Evolutionary conservation across 2,888 invertebrate genomes (phyloP).

Genomic region (Agonopterix heracliana): DNA sequence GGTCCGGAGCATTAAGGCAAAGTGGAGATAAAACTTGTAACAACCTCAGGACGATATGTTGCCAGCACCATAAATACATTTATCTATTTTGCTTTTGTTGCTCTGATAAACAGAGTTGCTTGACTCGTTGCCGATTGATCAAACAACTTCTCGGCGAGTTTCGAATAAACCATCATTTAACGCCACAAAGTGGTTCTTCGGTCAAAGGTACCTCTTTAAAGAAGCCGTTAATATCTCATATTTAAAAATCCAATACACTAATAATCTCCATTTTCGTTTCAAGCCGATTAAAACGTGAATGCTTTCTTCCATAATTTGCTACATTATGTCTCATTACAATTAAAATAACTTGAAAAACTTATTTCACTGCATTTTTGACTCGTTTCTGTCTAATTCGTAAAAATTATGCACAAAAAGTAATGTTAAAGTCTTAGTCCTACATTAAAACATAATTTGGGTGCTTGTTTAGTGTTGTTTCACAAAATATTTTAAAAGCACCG

Average conservation of each 20-base stretch:
- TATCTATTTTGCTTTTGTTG: slow-evolving; percentile 62
- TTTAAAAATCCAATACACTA: no score
- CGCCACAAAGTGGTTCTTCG: no score
- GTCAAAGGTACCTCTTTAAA: no score
- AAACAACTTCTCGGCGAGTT: no score
- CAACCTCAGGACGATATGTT: slow-evolving; percentile 52
- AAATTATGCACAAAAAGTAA: slow-evolving; percentile 1
- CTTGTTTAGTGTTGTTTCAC: slow-evolving; percentile 39
- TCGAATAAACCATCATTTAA: no score
- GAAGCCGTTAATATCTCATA: no score
- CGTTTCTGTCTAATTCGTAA: slow-evolving; percentile 14
- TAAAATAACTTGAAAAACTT: background rate
- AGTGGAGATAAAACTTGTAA: slow-evolving; percentile 57
- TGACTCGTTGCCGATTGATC: slow-evolving; percentile 46
- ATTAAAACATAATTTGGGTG: slow-evolving; percentile 39
- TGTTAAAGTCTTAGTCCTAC: slow-evolving; percentile 12
- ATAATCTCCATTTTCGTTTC: no score
- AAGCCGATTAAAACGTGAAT: background rate
- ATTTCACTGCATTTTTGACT: slow-evolving; percentile 1
- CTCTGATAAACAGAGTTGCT: slow-evolving; percentile 56
- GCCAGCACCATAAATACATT: slow-evolving; percentile 57
- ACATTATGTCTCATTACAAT: background rate
- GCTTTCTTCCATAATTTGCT: background rate
- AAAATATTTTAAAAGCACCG: slow-evolving; percentile 40
- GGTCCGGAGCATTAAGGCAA: slow-evolving; percentile 53